Conservation (phyloP, 2,113 vertebrate genomes). For the Recurvirostra avosetta region DNA sequence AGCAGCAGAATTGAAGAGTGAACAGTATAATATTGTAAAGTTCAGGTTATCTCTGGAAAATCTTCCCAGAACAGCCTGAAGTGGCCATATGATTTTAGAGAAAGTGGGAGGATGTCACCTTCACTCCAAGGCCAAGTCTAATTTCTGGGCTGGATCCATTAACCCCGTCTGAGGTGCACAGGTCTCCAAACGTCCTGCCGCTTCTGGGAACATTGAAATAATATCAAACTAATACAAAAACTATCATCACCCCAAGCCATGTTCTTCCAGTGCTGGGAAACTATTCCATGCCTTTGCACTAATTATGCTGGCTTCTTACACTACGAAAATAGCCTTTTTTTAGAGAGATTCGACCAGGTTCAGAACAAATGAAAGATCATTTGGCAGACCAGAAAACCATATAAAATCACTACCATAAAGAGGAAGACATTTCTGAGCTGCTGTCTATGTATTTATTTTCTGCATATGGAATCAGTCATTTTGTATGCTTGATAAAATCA, state of each 20-base stretch:
- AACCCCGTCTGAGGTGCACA: neutral
- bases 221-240: neutral
- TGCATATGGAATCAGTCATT: constrained; percentile 70
- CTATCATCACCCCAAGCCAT: neutral
- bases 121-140: neutral
- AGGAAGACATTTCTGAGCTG: constrained; percentile 48
- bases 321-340: neutral
- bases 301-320: neutral
- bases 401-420: neutral
- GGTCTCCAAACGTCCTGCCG: neutral
- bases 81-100: neutral
- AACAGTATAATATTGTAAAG: neutral
- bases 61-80: neutral
- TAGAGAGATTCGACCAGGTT: neutral
- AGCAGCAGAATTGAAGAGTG: neutral
- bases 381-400: constrained; percentile 10
- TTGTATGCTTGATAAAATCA: constrained; percentile 75
- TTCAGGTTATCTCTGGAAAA: neutral
- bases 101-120: neutral
- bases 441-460: constrained; percentile 66
- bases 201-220: neutral
- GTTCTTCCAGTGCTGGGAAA: neutral
- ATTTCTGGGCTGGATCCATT: neutral
- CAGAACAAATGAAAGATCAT: neutral
- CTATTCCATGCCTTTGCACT: neutral